A percentile compares a stretch with the other conserved stretches of the same genome.
These are phyloP conservation scores for Porites cylindrica DNA, from an alignment of 92 coral and sea anemone species.

Conservation along the genomic window DNA sequence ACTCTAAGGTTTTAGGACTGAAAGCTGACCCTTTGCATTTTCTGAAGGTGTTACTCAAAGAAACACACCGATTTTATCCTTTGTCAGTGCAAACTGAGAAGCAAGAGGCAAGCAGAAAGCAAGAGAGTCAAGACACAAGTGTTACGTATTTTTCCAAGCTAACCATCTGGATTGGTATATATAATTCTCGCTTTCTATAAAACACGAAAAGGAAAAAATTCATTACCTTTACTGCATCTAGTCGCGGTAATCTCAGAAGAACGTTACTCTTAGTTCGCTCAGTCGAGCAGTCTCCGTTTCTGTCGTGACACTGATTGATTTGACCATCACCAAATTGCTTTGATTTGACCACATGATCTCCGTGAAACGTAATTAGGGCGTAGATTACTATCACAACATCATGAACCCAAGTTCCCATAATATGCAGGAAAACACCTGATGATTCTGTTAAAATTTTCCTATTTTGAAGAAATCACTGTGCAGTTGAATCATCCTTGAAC, in stretches of 20 bases:
- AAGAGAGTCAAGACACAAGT: no score
- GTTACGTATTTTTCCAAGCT: no score
- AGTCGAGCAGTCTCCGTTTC: constrained; percentile 30
- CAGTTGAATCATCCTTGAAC: constrained; percentile 33
- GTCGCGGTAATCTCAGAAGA: constrained; percentile 60
- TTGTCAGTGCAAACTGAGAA: no score
- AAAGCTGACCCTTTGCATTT: no score
- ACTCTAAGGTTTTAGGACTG: no score
- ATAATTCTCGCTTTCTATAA: background rate
- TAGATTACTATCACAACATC: constrained; percentile 9
- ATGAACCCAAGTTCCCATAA: constrained; percentile 15
- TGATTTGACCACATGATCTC: constrained; percentile 21
- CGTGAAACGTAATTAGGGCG: constrained; percentile 1
- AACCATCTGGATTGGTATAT: background rate
- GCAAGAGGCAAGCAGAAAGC: no score
- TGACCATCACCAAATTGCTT: constrained; percentile 19
- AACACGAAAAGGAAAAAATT: no score
- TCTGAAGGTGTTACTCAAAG: no score
- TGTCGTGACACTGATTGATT: constrained; percentile 49
- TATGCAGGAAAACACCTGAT: background rate
- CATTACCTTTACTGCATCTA: constrained; percentile 78
- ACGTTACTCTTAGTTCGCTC: background rate
- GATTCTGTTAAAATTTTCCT: background rate
- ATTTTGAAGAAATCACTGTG: constrained; percentile 31
- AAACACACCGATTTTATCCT: no score